These are phyloP conservation scores for Lasioglossum leucozonium DNA, from an alignment of 2,888 invertebrate genomes.

Conservation along the genomic window DNA sequence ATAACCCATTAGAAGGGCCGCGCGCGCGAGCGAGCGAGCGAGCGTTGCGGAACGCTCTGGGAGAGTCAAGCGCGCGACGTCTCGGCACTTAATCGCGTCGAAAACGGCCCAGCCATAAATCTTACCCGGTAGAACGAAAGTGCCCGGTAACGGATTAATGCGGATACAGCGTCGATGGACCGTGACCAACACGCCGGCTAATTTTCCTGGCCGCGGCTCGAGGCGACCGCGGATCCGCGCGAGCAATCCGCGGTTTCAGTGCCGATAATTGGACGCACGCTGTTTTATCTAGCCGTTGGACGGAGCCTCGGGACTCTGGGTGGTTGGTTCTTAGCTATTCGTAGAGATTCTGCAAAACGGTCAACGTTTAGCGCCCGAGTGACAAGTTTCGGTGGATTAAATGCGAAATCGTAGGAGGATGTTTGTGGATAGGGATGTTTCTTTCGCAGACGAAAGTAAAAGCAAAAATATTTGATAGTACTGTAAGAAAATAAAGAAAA, in stretches of 20 bases:
- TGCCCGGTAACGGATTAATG: conserved; percentile 27
- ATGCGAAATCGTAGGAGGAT: too few species aligned
- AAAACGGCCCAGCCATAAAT: conserved; percentile 37
- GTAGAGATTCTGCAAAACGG: too few species aligned
- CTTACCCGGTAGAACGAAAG: conserved; percentile 23
- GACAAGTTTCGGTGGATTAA: too few species aligned
- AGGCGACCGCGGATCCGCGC: not conserved
- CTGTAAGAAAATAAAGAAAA: too few species aligned
- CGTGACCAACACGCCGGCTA: not conserved
- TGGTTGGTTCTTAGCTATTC: not conserved
- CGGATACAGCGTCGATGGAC: conserved; percentile 1
- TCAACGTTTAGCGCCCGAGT: too few species aligned
- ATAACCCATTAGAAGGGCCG: conserved; percentile 62
- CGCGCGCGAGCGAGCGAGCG: not conserved
- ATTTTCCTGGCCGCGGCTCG: not conserved
- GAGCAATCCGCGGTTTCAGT: not conserved
- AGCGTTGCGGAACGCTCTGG: conserved; percentile 36
- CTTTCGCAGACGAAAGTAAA: too few species aligned
- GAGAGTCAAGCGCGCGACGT: conserved; percentile 55
- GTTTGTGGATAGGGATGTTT: too few species aligned
- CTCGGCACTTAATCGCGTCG: conserved; percentile 49
- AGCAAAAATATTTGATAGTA: too few species aligned
- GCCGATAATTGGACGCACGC: not conserved
- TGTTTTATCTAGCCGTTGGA: not conserved
- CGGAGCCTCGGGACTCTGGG: too few species aligned